A percentile compares a stretch with the other conserved stretches of the same genome.
These are phyloP conservation scores for Catharus fuscescens DNA, from an alignment of 2,113 vertebrate genomes.

Conservation along the genomic window DNA sequence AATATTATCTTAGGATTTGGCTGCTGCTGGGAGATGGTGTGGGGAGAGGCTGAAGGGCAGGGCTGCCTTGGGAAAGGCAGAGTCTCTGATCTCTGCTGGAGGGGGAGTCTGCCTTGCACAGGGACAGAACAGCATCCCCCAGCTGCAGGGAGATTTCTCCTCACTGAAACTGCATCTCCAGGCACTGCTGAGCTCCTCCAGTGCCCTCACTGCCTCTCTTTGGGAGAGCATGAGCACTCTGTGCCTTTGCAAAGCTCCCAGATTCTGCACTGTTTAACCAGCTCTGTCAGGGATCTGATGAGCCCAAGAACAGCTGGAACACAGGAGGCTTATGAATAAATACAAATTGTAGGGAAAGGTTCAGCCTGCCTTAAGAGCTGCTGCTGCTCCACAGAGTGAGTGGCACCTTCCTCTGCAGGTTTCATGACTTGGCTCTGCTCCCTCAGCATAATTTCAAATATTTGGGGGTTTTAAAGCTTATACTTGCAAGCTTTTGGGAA, in stretches of 20 bases:
- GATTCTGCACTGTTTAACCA: neutral
- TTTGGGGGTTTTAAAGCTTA: neutral
- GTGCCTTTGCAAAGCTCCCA: neutral
- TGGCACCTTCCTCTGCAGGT: neutral
- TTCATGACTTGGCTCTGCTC: neutral
- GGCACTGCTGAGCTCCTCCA: neutral
- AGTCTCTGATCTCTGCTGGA: neutral
- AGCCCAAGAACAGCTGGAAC: neutral
- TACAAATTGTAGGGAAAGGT: neutral
- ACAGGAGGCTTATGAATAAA: neutral
- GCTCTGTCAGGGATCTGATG: neutral
- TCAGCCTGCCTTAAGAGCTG: neutral
- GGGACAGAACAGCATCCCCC: neutral
- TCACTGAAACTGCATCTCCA: neutral
- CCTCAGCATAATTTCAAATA: neutral
- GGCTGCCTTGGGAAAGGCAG: neutral
- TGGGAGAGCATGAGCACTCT: fast-evolving
- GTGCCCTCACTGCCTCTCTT: neutral
- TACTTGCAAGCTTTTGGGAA: neutral
- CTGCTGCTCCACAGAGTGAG: neutral
- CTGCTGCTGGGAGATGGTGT: fast-evolving
- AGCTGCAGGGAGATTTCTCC: neutral
- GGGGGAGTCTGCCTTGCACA: fast-evolving
- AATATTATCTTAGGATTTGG: neutral
- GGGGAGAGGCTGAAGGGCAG: neutral